A percentile compares a stretch with the other conserved stretches of the same genome.
Conservation (phyloP, 2,888 invertebrate species). For the Dromius quadrimaculatus region DNA sequence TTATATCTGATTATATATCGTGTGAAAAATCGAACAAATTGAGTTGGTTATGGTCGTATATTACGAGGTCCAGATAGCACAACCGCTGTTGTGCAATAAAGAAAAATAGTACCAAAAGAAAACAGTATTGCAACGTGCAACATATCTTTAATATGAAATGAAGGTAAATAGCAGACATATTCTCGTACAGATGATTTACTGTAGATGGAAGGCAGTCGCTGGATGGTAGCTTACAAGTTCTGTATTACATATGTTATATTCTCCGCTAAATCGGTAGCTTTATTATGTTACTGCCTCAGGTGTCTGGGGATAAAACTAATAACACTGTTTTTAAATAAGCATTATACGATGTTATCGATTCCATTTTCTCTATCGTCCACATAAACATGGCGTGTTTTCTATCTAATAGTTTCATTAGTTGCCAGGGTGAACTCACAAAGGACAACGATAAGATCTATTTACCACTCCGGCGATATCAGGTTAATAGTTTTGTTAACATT, state of each 20-base stretch:
- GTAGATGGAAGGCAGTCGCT: background rate
- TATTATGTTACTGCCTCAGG: conserved; percentile 37
- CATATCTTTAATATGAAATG: conserved; percentile 14
- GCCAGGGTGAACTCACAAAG: conserved; percentile 48
- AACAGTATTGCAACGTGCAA: conserved; percentile 8
- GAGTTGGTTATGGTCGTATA: background rate
- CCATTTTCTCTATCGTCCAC: conserved; percentile 41
- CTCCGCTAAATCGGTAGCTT: conserved; percentile 41
- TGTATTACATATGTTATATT: conserved; percentile 45
- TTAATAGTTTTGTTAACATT: conserved; percentile 49
- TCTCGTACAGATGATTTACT: conserved; percentile 26
- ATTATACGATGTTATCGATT: conserved; percentile 45
- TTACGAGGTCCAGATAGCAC: background rate
- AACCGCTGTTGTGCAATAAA: conserved; percentile 8
- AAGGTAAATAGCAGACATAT: background rate
- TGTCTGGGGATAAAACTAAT: conserved; percentile 43
- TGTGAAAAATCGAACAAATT: conserved; percentile 6
- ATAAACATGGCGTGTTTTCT: conserved; percentile 48
- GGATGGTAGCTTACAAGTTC: background rate
- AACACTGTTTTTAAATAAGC: conserved; percentile 44
- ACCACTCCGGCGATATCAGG: conserved; percentile 49
- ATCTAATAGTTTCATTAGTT: conserved; percentile 52
- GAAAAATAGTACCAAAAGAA: conserved; percentile 8
- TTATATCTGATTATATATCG: too few relatives aligned
- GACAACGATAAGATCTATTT: conserved; percentile 49